Evolutionary conservation across 2,797 vertebrate genomes (phyloP), one percentile per base, ranked within the genome.

Genomic region (Paedocypris micromegethes): DNA sequence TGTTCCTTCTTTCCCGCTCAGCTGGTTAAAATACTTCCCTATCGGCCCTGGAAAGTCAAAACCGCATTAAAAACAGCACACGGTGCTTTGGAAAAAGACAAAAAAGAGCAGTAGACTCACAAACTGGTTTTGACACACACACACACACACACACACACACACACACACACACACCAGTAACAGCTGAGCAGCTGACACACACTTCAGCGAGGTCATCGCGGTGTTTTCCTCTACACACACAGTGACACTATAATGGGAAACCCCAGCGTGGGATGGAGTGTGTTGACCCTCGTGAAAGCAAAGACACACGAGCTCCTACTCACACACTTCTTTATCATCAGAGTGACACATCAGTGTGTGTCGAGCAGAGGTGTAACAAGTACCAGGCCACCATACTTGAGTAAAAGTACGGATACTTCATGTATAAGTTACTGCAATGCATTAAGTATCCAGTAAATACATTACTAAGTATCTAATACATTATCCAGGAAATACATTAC

Each of bases 1-100:
- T 83, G 82, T 79, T 66, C 67, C 64, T 62, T 68, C 73, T 75
- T 74, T 77, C 69, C 77, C 77, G 70, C 74, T 63, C 68, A 79
- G 72, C 81, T 59, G 65, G 73, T 66, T 55, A n/a, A 75, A 83
- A 75, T 64, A 70, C 73, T 75, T 68, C 73, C 74, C 70, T 72
- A 66, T 74, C 61, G 73, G 64, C 67, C 76, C 67, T 80, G 75
- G 79, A 84, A 82, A 83, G 75, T 80, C n/a, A n/a, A 76, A 78
- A 65, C 62, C 2, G 6, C 51, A 77, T 47, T 82, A 75, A 79
- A 84, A 86, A 76, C 63, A 40, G 79, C 77, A 81, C 81, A 79
- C 55, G 0, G 2, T 47, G 9, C 42, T 68, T 75, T 81, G 82
- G 23, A 23, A 23, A 23, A 23, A 23, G 23, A 23, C 1, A 23